Percentiles rank a stretch among this genome's conserved stretches.
Conservation (phyloP, 2,888 invertebrate species). For the Orthonevra nobilis region DNA sequence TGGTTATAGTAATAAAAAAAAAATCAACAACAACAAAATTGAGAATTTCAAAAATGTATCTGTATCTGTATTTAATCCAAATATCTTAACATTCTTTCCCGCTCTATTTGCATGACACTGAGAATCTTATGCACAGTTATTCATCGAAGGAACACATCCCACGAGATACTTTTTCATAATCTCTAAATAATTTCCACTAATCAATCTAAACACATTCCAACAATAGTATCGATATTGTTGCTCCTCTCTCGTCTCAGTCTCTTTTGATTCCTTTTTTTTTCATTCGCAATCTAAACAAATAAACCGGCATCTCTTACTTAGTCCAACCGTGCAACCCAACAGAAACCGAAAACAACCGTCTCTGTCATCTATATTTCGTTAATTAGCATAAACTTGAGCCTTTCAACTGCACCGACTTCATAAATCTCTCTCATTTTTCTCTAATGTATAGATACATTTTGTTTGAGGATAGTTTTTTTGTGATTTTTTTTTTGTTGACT, state of each 20-base stretch:
- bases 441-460: conserved; percentile 25
- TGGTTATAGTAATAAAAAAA: no score
- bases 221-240: conserved; percentile 12
- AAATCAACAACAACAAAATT: no score
- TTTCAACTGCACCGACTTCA: conserved; percentile 58
- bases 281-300: conserved; percentile 16
- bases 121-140: conserved; percentile 46
- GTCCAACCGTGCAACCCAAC: conserved; percentile 28
- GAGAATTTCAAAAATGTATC: no score
- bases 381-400: conserved; percentile 64
- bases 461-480: conserved; percentile 19
- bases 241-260: background rate
- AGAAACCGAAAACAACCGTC: conserved; percentile 5
- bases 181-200: conserved; percentile 51
- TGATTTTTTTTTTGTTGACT: conserved; percentile 43
- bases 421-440: conserved; percentile 62
- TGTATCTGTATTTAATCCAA: conserved; percentile 1
- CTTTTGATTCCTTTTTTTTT: background rate
- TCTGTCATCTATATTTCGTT: conserved; percentile 63
- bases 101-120: conserved; percentile 31
- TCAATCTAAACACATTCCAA: conserved; percentile 65
- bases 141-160: conserved; percentile 50
- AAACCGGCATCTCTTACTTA: conserved; percentile 6
- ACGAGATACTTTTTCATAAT: conserved; percentile 57
- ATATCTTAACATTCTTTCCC: background rate